These are phyloP conservation scores for Belgica antarctica DNA, from an alignment of 2,888 invertebrate genomes.

Conservation along the genomic window DNA sequence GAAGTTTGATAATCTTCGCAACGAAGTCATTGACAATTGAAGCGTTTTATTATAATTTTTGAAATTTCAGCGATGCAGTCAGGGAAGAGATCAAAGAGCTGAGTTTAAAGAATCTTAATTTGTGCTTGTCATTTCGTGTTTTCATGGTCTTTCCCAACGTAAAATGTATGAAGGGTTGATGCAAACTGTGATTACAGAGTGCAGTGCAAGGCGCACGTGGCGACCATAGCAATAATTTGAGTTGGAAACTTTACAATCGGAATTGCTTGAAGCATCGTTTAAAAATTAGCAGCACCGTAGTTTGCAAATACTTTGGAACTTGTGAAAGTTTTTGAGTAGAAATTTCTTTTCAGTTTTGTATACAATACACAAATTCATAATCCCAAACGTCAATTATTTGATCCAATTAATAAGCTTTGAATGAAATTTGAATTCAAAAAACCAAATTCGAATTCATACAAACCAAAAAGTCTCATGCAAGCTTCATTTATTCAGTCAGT, in stretches of 20 bases:
- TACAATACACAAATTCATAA: too few species aligned
- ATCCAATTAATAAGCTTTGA: too few species aligned
- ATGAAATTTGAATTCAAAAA: too few species aligned
- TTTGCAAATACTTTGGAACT: too few species aligned
- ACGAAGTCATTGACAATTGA: slow-evolving; percentile 9
- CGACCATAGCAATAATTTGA: not conserved
- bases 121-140: not conserved
- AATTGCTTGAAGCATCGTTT: not conserved
- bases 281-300: not conserved
- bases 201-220: not conserved
- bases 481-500: not conserved
- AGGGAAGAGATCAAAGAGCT: not conserved
- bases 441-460: too few species aligned
- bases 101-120: slow-evolving; percentile 2
- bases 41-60: slow-evolving; percentile 42
- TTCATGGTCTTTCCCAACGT: not conserved
- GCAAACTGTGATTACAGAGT: not conserved
- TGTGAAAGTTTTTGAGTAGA: too few species aligned
- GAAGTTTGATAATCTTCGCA: slow-evolving; percentile 9
- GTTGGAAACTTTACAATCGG: not conserved
- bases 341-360: too few species aligned
- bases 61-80: not conserved
- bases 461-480: not conserved
- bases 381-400: too few species aligned
- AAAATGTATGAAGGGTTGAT: not conserved